Conservation (phyloP, 1,140 invertebrate genomes). For the Apis mellifera region DNA sequence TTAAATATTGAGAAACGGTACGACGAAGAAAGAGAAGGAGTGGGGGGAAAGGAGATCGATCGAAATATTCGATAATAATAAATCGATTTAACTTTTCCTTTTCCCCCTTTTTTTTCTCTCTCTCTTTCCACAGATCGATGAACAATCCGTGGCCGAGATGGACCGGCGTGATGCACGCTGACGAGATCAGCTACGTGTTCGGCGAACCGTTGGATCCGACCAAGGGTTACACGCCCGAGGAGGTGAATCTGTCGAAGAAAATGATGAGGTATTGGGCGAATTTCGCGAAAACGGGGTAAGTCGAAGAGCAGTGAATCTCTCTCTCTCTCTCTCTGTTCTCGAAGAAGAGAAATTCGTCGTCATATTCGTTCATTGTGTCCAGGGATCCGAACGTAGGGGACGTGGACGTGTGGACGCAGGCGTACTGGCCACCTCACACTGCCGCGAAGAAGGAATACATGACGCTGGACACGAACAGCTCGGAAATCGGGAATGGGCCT, state of each 20-base stretch:
- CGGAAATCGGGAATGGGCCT: constrained; percentile 91
- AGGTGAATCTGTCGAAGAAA: constrained; percentile 90
- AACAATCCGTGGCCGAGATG: constrained; percentile 96
- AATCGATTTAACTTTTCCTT: too few species aligned
- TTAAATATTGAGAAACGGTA: too few species aligned
- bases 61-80: not conserved
- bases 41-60: not conserved
- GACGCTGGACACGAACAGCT: constrained; percentile 90
- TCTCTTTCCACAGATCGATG: constrained; percentile 80
- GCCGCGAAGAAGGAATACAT: constrained; percentile 92
- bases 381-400: constrained; percentile 87
- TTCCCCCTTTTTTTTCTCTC: not conserved
- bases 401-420: constrained; percentile 85
- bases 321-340: too few species aligned
- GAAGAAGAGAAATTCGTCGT: too few species aligned
- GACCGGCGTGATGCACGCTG: constrained; percentile 97
- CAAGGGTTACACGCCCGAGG: constrained; percentile 89
- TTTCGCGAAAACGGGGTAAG: constrained; percentile 96
- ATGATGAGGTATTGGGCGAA: constrained; percentile 98
- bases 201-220: constrained; percentile 93
- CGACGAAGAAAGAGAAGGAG: too few species aligned
- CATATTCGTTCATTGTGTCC: not conserved
- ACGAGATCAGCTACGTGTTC: constrained; percentile 97
- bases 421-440: constrained; percentile 94
- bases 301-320: not conserved